Base-by-base conservation (phyloP, 2,797 vertebrate species). In the Limnodromus scolopaceus region DNA sequence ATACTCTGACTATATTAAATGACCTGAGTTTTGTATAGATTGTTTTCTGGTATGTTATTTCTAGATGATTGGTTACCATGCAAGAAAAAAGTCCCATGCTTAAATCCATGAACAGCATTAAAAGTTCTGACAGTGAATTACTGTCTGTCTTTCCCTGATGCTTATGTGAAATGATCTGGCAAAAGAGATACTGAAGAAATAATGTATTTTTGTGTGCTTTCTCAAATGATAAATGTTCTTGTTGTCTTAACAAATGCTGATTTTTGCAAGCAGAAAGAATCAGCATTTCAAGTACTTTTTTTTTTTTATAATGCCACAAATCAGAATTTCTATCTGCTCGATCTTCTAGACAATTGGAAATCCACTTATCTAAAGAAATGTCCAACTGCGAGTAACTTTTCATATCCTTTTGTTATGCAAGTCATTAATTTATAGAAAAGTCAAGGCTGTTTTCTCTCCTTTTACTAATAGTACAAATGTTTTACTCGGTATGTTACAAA, bases 111-210 rank as follows among this genome's bases (percentile, higher is more conserved):
- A 97, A 87, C 92, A 95, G 25, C 23, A 24, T 97, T 97, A 96
- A 92, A 93, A 89, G 89, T 96, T 95, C 60, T 98, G 98, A 98
- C 97, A 98, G 96, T 98, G 98, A 98, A 97, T 84, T 93, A 98
- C 96, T 98, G 95, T 94, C 96, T 97, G 95, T 93, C 97, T 97
- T 97, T 97, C 91, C 68, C 55, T n/a, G 53, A 95, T 34, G 65
- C 97, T 98, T 97, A 94, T 96, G 98, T 98, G 98, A 98, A 98
- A 98, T 98, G 98, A 98, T 97, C 96, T 98, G 98, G 97, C 96
- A 98, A 98, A 98, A 97, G 90, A 97, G 97, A 98, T 96, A 97
- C 92, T 95, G 93, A 95, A 97, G 97, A 97, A 97, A 97, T 97
- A 98, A 98, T 97, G 94, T 93, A 64, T 97, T 97, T 92, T 92